Evolutionary conservation across 1,140 invertebrate species (phyloP).

Genomic region (Epicauta chinensis): DNA sequence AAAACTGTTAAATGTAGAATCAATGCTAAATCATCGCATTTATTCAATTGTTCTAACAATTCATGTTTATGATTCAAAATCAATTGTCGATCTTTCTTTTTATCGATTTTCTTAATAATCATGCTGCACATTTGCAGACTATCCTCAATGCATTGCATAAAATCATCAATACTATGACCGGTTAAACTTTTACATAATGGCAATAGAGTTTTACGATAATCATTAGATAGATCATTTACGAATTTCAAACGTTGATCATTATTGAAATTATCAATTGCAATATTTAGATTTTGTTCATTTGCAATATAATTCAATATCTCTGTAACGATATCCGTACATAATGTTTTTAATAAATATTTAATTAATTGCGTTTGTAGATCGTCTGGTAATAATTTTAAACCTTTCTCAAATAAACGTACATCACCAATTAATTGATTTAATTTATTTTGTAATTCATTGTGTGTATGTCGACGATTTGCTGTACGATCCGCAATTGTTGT

Average conservation of each 20-base stretch:
- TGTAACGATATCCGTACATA: conserved; percentile 77
- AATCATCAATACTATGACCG: conserved; percentile 66
- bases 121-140: conserved; percentile 71
- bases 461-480: conserved; percentile 64
- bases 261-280: conserved; percentile 49
- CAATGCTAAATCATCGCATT: conserved; percentile 70
- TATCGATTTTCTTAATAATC: conserved; percentile 81
- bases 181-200: conserved; percentile 57
- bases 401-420: conserved; percentile 80
- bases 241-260: conserved; percentile 63
- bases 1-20: conserved; percentile 75
- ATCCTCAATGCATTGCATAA: conserved; percentile 64
- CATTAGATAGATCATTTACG: conserved; percentile 56
- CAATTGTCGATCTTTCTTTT: conserved; percentile 74
- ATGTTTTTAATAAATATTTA: conserved; percentile 78
- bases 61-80: conserved; percentile 72
- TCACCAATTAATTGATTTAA: conserved; percentile 69
- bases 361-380: conserved; percentile 58
- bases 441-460: conserved; percentile 74
- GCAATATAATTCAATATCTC: conserved; percentile 68
- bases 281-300: conserved; percentile 56
- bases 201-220: conserved; percentile 55
- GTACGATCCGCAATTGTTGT: conserved; percentile 61
- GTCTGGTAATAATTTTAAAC: conserved; percentile 61
- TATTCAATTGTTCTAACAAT: conserved; percentile 69